Base-by-base conservation (phyloP, 1,140 invertebrate species). In the Augochlora pura region DNA sequence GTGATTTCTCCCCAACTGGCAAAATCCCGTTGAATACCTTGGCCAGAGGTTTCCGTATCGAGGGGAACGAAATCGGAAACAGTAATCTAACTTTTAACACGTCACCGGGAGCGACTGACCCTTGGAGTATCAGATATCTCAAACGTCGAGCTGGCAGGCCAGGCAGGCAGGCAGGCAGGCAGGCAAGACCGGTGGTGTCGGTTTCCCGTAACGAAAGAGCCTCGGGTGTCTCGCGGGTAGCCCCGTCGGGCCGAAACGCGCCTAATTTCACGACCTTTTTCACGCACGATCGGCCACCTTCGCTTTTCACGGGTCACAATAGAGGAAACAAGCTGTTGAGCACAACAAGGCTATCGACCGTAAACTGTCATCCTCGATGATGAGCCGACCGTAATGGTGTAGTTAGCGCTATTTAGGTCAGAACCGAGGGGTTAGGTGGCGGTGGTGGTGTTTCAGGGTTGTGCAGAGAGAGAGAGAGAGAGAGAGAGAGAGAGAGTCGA, bases 301-400 rank as follows among this genome's bases (percentile, higher is more conserved):
- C 27, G 63, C 21, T 72, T 66, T 72, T 60, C 32, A 49, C 32
- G 69, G 65, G 23, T 52, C 52, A 77, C 63, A 39, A 16, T 27
- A 72, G n/a, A n/a, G 77, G 60, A 81, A 84, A 85, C 72, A 81
- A 71, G 82, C 64, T 84, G 82, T 85, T 84, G 82, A 77, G 32
- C 83, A 25, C 49, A 60, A 32, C 42, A 68, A 57, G 39, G 60
- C 54, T 57, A 72, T 74, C 60, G 82, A 74, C 27, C 42, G 59
- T 69, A 66, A 62, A 46, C 59, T 25, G 62, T 81, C 73, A 62
- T 65, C 42, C n/a, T 64, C 25, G 65, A 77, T 60, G 82, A 83
- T 74, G 57, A 25, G n/a, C 46, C 52, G 27, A 18, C 32, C 21
- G 32, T 81, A 81, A 84, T 66, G 63, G 62, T 77, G 52, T 66